phyloP scores from a whole-genome alignment of 2,888 invertebrate genomes.

The Saturnia japonica region DNA sequence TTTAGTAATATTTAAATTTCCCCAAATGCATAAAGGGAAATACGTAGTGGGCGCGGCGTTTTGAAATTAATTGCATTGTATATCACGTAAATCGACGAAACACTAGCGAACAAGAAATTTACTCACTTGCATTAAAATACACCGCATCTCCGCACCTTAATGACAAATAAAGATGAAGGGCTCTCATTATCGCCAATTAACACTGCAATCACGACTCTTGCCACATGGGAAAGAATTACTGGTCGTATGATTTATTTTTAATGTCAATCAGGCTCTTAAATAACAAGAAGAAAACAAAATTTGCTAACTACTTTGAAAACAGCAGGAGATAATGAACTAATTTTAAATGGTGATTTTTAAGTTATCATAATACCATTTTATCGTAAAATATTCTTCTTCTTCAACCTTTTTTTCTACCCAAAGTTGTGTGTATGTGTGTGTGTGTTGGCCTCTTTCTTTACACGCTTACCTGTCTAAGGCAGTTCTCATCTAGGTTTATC shows the following conservation, averaged over 20 bases:
- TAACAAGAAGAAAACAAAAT: background rate
- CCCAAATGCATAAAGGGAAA: background rate
- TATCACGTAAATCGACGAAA: background rate
- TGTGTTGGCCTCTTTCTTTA: no score
- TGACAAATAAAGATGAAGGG: constrained; percentile 2
- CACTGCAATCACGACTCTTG: constrained; percentile 11
- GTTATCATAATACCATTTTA: background rate
- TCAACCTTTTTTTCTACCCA: background rate
- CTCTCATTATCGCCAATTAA: constrained; percentile 10
- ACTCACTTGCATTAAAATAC: constrained; percentile 1
- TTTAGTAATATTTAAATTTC: background rate
- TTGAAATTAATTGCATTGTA: constrained; percentile 4
- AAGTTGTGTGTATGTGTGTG: background rate
- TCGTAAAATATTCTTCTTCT: background rate
- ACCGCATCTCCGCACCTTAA: constrained; percentile 8
- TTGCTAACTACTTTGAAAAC: no score
- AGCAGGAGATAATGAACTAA: background rate
- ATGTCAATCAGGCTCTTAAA: background rate
- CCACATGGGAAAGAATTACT: constrained; percentile 2
- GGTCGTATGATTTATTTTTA: constrained; percentile 1
- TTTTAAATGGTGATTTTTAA: background rate
- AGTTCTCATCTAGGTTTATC: no score
- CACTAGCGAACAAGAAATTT: background rate
- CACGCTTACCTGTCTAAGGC: no score
- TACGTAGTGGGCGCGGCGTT: background rate